Percentiles rank a stretch among this genome's conserved stretches.
Conservation (phyloP, 2,888 invertebrate genomes). For the Nysson spinosus region DNA sequence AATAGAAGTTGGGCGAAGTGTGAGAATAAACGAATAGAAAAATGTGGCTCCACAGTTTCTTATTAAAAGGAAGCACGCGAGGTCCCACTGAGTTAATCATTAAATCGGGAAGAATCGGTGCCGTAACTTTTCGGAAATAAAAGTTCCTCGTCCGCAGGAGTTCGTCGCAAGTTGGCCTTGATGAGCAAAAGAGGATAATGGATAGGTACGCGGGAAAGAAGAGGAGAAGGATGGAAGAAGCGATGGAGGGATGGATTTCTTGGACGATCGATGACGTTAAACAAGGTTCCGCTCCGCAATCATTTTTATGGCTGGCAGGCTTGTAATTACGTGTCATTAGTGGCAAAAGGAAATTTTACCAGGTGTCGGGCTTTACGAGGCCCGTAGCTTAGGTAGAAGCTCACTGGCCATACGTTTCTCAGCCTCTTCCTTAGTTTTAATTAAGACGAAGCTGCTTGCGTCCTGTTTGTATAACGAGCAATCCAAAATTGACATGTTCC, state of each 20-base stretch:
- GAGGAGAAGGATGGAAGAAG: not conserved
- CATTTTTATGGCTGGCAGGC: slow-evolving; percentile 42
- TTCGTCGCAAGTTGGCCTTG: slow-evolving; percentile 18
- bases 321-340: slow-evolving; percentile 55
- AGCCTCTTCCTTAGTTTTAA: slow-evolving; percentile 45
- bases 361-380: slow-evolving; percentile 36
- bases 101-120: slow-evolving; percentile 34
- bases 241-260: not conserved
- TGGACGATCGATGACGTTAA: slow-evolving; percentile 44
- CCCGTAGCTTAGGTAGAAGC: not conserved
- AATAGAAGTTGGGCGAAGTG: too few relatives aligned
- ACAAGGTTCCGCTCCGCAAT: slow-evolving; percentile 27
- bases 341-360: slow-evolving; percentile 29
- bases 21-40: too few relatives aligned
- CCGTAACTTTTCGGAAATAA: slow-evolving; percentile 42
- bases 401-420: not conserved
- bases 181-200: slow-evolving; percentile 12
- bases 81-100: slow-evolving; percentile 35
- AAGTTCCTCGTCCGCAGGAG: slow-evolving; percentile 29
- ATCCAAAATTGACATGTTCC: slow-evolving; percentile 32
- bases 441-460: slow-evolving; percentile 33
- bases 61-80: slow-evolving; percentile 36
- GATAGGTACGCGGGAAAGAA: slow-evolving; percentile 20
- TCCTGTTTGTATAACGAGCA: slow-evolving; percentile 33
- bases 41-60: too few relatives aligned